Conservation (phyloP, 2,888 invertebrate species). For the Mythimna loreyi region DNA sequence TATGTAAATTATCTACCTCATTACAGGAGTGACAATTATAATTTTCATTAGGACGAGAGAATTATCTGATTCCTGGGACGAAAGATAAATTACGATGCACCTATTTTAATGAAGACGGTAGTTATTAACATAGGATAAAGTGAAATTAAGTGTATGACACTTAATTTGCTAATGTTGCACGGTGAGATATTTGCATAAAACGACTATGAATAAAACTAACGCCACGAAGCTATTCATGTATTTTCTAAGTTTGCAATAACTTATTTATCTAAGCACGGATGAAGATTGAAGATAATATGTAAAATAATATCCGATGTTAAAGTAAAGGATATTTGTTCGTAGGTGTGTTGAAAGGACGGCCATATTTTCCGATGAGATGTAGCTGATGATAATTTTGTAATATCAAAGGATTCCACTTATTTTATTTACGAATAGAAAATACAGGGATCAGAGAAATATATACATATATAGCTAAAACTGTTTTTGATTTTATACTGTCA, state of each 20-base stretch:
- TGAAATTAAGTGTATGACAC: slow-evolving; percentile 39
- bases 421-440: background rate
- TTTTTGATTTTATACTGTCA: no score
- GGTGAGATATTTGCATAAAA: slow-evolving; percentile 48
- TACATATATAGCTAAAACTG: background rate
- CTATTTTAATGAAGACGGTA: slow-evolving; percentile 41
- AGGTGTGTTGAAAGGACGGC: slow-evolving; percentile 22
- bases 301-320: slow-evolving; percentile 33
- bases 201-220: slow-evolving; percentile 45
- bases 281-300: slow-evolving; percentile 48
- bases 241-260: slow-evolving; percentile 38
- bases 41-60: slow-evolving; percentile 36
- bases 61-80: slow-evolving; percentile 27
- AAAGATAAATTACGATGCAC: slow-evolving; percentile 29
- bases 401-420: background rate
- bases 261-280: slow-evolving; percentile 35
- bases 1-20: slow-evolving; percentile 35
- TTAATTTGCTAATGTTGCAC: slow-evolving; percentile 45
- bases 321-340: slow-evolving; percentile 30
- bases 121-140: slow-evolving; percentile 26
- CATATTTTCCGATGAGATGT: slow-evolving; percentile 17
- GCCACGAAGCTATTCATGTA: slow-evolving; percentile 20
- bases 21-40: slow-evolving; percentile 45
- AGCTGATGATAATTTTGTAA: slow-evolving; percentile 11
- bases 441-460: background rate